Evolutionary conservation across 1,140 invertebrate genomes (phyloP).

Genomic region (Drosophila seguyi): DNA sequence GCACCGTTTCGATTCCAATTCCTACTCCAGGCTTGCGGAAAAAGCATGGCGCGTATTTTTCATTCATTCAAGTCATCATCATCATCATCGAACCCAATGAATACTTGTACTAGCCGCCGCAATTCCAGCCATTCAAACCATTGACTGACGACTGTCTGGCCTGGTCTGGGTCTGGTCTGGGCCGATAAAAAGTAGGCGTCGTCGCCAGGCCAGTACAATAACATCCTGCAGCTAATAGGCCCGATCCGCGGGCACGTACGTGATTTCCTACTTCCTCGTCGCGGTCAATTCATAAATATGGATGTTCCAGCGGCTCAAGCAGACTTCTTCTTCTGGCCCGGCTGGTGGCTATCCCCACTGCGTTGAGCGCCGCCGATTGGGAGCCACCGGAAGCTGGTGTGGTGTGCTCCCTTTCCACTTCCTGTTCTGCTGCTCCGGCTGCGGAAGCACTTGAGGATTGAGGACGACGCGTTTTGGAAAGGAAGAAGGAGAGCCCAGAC

Average conservation of each 20-base stretch:
- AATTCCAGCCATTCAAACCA: conserved; percentile 24
- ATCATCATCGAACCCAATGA: background rate
- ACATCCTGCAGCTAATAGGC: conserved; percentile 79
- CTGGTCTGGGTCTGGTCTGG: conserved; percentile 50
- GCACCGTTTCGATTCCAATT: conserved; percentile 62
- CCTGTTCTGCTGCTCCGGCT: conserved; percentile 51
- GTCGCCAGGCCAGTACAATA: conserved; percentile 54
- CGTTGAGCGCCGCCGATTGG: conserved; percentile 38
- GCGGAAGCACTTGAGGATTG: conserved; percentile 70
- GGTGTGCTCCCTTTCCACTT: conserved; percentile 52
- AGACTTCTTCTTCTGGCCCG: conserved; percentile 20
- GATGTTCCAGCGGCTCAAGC: conserved; percentile 35
- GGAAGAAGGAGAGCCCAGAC: conserved; percentile 20
- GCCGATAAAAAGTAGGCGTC: conserved; percentile 77
- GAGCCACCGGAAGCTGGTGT: conserved; percentile 67
- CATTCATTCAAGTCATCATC: conserved; percentile 61
- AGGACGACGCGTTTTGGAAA: conserved; percentile 8
- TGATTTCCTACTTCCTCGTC: conserved; percentile 82
- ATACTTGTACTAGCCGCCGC: conserved; percentile 20
- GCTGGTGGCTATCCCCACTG: conserved; percentile 5
- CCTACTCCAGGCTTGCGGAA: conserved; percentile 25
- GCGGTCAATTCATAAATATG: conserved; percentile 77
- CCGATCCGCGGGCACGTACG: conserved; percentile 68
- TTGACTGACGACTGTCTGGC: conserved; percentile 55
- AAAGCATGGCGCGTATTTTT: conserved; percentile 66